Evolutionary conservation across 2,888 invertebrate species (phyloP).

Genomic region (Protula sp.): DNA sequence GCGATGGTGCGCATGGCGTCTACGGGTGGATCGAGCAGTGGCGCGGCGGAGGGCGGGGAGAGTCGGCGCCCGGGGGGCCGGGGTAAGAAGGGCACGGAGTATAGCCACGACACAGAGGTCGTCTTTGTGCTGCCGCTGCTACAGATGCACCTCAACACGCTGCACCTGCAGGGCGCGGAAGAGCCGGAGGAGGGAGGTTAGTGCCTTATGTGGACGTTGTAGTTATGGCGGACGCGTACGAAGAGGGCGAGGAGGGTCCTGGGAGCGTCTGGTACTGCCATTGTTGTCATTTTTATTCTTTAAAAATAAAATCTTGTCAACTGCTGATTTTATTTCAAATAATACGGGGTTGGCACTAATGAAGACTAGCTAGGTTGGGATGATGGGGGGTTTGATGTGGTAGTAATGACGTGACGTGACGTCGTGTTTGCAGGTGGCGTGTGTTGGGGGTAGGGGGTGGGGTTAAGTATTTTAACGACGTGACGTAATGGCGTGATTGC

Average conservation of each 20-base stretch:
- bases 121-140: conserved; percentile 91
- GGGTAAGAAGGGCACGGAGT: conserved; percentile 24
- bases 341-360: too few relatives aligned
- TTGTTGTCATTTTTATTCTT: too few relatives aligned
- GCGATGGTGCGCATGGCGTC: conserved; percentile 62
- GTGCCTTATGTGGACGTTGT: conserved; percentile 57
- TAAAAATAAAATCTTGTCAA: too few relatives aligned
- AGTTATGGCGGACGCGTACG: conserved; percentile 71
- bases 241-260: not conserved
- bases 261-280: too few relatives aligned
- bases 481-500: too few relatives aligned
- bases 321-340: too few relatives aligned
- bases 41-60: not conserved
- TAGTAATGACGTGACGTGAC: too few relatives aligned
- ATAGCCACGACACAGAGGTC: conserved; percentile 68
- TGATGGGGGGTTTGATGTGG: too few relatives aligned
- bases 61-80: not conserved
- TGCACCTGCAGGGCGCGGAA: conserved; percentile 74
- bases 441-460: too few relatives aligned
- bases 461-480: too few relatives aligned
- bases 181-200: conserved; percentile 41
- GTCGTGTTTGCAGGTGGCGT: too few relatives aligned
- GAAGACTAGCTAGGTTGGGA: too few relatives aligned
- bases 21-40: not conserved
- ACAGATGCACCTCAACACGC: conserved; percentile 86